Base-by-base conservation (phyloP, 2,888 invertebrate species). In the Eupithecia exiguata region DNA sequence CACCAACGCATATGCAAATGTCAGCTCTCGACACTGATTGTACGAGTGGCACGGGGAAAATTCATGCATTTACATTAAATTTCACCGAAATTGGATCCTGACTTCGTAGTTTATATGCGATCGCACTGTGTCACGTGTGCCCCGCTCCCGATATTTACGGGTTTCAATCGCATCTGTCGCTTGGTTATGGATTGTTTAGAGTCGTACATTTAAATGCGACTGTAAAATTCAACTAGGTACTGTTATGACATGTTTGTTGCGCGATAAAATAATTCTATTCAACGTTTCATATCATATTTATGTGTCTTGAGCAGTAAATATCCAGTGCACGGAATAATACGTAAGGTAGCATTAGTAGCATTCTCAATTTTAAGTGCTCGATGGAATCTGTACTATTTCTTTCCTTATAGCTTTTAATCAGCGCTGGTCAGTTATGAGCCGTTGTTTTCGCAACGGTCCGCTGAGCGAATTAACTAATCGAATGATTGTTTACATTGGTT, bases 41-140 rank as follows among this genome's bases (percentile, higher is more conserved):
- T 94, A 91, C 92, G 92, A 94, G 91, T 92, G 89, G 92, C 90
- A 89, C 88, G 86, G 88, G 90, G 90, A 92, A 93, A 92, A 94
- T 93, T 93, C 93, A 92, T 93, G 92, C 91, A 93, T 94, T 93
- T 92, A 93, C 94, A 93, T 94, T 93, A 94, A 92, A 93, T 93
- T 92, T 91, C 88, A 88, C 88, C 87, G 90, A 92, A 92, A 92
- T 93, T 92, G 91, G 90, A 92, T 91, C 89, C 87, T 85, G 87
- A 86, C 85, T 88, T 85, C 86, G 88, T 89, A 91, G 89, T 91
- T 91, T 91, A 91, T 91, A 88, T 90, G 90, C 87, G 87, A 88
- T 86, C 84, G 83, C 85, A 84, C 84, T 87, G 89, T 90, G 90
- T 89, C 91, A 91, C 89, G 88, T 86, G 89, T 83, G 85, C 84